Percentiles rank a stretch among this genome's conserved stretches.
phyloP scores from a whole-genome alignment of 1,140 invertebrate genomes.

The Zaprionus lachaisei region DNA sequence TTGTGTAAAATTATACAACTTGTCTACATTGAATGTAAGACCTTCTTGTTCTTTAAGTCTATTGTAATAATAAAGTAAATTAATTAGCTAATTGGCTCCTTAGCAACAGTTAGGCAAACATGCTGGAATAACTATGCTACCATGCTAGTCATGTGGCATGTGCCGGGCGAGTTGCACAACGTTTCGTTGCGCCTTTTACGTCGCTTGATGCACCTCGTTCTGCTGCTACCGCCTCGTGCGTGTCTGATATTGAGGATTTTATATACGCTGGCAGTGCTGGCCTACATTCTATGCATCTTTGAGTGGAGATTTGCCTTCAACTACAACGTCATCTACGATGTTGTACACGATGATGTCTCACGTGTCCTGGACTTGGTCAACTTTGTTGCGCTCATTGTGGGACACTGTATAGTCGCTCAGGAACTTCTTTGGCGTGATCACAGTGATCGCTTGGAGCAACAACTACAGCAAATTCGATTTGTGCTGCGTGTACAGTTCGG shows the following conservation, averaged over 20 bases:
- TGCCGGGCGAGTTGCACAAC: conserved; percentile 22
- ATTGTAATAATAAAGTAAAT: neutral
- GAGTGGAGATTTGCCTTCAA: conserved; percentile 33
- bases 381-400: conserved; percentile 17
- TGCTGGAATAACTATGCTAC: neutral
- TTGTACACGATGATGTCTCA: conserved; percentile 18
- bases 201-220: conserved; percentile 11
- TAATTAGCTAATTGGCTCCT: conserved; percentile 8
- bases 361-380: conserved; percentile 25
- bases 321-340: conserved; percentile 36
- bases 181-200: conserved; percentile 23
- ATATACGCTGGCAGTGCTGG: neutral
- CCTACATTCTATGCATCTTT: conserved; percentile 8
- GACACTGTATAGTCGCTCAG: conserved; percentile 16
- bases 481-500: conserved; percentile 7
- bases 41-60: neutral
- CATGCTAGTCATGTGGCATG: conserved; percentile 29
- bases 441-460: conserved; percentile 13
- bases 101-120: neutral
- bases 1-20: neutral
- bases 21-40: neutral
- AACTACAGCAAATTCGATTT: conserved; percentile 17
- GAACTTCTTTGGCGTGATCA: conserved; percentile 27
- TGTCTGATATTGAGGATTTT: conserved; percentile 4
- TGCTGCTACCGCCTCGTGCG: conserved; percentile 21